Evolutionary conservation across 2,888 invertebrate genomes (phyloP).

Genomic region (Acronicta alni): DNA sequence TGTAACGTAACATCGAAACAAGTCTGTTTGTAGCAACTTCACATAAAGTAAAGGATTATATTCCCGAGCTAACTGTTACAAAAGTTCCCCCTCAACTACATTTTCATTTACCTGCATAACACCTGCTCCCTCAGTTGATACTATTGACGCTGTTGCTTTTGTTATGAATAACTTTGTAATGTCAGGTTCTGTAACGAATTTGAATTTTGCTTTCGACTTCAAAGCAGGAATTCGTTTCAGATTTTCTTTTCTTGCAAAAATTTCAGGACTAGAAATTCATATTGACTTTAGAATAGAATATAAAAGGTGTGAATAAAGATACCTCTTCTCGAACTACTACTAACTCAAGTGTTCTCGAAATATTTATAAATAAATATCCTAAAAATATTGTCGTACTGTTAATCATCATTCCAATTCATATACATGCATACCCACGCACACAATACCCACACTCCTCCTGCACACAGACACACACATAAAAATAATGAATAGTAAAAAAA

Average conservation of each 20-base stretch:
- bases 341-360: no score
- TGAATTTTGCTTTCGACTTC: slow-evolving; percentile 21
- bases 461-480: no score
- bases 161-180: slow-evolving; percentile 30
- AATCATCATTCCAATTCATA: no score
- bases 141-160: slow-evolving; percentile 20
- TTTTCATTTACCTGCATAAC: slow-evolving; percentile 21
- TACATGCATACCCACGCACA: no score
- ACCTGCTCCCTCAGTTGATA: slow-evolving; percentile 21
- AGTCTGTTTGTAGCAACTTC: background rate
- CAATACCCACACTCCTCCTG: no score
- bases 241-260: background rate
- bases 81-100: slow-evolving; percentile 25
- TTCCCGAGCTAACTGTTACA: slow-evolving; percentile 14
- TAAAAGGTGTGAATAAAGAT: no score
- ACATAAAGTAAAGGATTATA: slow-evolving; percentile 23
- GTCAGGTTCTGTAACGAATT: slow-evolving; percentile 6
- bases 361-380: no score
- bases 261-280: background rate
- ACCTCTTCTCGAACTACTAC: no score
- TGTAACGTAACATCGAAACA: no score
- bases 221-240: background rate
- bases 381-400: no score
- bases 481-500: no score
- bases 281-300: no score